Evolutionary conservation across 64 coral and sea anemone species (phyloP).

Genomic region (Stichodactyla mertensii): DNA sequence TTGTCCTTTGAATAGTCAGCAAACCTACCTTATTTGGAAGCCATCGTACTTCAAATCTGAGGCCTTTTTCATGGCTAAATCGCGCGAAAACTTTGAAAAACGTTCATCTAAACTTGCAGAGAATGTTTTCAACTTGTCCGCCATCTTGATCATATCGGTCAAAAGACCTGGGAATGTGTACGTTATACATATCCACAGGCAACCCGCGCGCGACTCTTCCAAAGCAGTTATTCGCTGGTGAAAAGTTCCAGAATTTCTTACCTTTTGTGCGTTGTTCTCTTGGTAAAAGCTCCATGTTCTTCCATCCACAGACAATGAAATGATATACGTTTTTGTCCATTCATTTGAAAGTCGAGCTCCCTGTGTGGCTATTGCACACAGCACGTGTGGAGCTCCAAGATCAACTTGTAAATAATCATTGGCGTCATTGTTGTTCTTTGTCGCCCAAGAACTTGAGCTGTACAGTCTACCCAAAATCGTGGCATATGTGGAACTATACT

Average conservation of each 20-base stretch:
- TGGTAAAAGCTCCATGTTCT: slow-evolving; percentile 2
- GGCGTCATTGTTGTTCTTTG: neutral
- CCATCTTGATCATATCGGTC: too few relatives aligned
- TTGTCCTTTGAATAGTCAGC: too few relatives aligned
- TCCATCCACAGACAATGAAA: slow-evolving; percentile 2
- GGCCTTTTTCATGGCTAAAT: too few relatives aligned
- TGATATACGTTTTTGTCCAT: slow-evolving; percentile 7
- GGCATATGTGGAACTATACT: neutral
- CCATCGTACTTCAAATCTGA: too few relatives aligned
- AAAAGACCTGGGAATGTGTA: too few relatives aligned
- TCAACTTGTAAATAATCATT: slow-evolving; percentile 40
- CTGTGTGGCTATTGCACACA: slow-evolving; percentile 29
- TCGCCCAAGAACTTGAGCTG: neutral
- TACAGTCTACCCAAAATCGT: neutral
- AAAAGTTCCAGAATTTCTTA: neutral
- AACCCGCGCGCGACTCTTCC: too few relatives aligned
- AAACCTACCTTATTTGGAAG: too few relatives aligned
- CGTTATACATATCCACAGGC: too few relatives aligned
- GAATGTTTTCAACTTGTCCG: too few relatives aligned
- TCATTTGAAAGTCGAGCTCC: neutral
- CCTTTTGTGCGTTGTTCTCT: slow-evolving; percentile 33
- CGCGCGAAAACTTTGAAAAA: too few relatives aligned
- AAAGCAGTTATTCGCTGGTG: too few relatives aligned
- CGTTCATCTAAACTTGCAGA: too few relatives aligned
- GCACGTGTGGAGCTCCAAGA: neutral